Base-by-base conservation (phyloP, 2,888 invertebrate genomes). In the Diarsia brunnea region DNA sequence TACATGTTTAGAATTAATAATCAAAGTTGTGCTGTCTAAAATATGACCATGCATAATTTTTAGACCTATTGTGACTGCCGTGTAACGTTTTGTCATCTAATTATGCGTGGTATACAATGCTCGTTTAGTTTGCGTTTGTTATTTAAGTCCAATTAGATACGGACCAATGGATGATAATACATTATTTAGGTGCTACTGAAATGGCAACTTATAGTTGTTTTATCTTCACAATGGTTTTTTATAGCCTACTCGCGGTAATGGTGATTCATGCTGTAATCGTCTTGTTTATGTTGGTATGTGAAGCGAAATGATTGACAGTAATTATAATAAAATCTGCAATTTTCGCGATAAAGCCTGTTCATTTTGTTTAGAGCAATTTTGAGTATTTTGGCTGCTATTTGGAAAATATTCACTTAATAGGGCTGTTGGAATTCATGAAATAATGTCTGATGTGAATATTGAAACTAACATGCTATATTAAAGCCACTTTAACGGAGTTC, bases 241-340 rank as follows among this genome's bases (percentile, higher is more conserved):
- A 47, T 51, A 60, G 67, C 19, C 11, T 53, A 3, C 47, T 53
- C 11, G 63, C 63, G 12, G 31, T 63, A 47, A 68, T 64, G 58
- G n/a, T 70, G 58, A 73, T 55, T 79, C 69, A 64, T 70, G n/a
- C 12, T 53, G 27, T 67, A 63, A 79, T 78, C 14, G 5, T 58
- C 27, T 73, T 31, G 47, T 73, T 73, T 70, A 79, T 84, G 61
- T 55, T 63, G 58, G 63, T 31, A 79, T 79, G 63, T 66, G 31
- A 73, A 79, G 69, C n/a, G 67, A 31, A 84, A 84, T 79, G 43
- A 79, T 69, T 63, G 31, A 84, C 27, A 27, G 21, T 43, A 27
- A 61, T 78, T 83, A 72, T 49, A 61, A 72, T 63, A 69, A 78
- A 72, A 72, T 58, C 55, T 51, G 43, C 19, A 49, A 83, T 68